A percentile compares a stretch with the other conserved stretches of the same genome.
Evolutionary conservation across 2,888 invertebrate species (phyloP).

Genomic region (Lasioglossum leucozonium): DNA sequence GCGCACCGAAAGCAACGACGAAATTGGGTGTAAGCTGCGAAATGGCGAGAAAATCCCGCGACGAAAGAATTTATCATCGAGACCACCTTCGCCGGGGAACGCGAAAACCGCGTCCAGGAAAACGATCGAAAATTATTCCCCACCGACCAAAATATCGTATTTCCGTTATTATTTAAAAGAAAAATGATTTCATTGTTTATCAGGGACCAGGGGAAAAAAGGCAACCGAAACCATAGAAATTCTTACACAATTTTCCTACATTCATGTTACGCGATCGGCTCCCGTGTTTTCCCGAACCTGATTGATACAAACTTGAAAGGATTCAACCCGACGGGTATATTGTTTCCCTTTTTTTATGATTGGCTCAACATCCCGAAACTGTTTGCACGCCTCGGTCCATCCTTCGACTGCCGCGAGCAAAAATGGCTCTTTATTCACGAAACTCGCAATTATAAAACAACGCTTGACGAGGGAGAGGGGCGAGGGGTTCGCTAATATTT

Average conservation of each 20-base stretch:
- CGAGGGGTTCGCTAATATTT: too few relatives aligned
- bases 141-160: constrained; percentile 18
- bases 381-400: not conserved
- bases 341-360: constrained; percentile 10
- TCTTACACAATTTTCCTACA: constrained; percentile 28
- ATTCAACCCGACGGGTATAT: constrained; percentile 24
- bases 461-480: not conserved
- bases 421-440: not conserved
- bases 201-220: not conserved
- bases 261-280: constrained; percentile 22
- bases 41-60: constrained; percentile 7
- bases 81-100: not conserved
- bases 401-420: not conserved
- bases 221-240: constrained; percentile 23
- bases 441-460: not conserved
- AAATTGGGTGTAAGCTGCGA: constrained; percentile 61
- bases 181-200: constrained; percentile 12
- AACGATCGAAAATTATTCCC: constrained; percentile 12
- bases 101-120: not conserved
- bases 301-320: constrained; percentile 31
- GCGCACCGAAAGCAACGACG: constrained; percentile 41
- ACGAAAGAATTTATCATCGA: constrained; percentile 47
- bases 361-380: not conserved
- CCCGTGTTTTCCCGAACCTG: not conserved
- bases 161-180: not conserved